Conservation (phyloP, 2,113 vertebrate genomes). For the Calyptomena viridis region DNA sequence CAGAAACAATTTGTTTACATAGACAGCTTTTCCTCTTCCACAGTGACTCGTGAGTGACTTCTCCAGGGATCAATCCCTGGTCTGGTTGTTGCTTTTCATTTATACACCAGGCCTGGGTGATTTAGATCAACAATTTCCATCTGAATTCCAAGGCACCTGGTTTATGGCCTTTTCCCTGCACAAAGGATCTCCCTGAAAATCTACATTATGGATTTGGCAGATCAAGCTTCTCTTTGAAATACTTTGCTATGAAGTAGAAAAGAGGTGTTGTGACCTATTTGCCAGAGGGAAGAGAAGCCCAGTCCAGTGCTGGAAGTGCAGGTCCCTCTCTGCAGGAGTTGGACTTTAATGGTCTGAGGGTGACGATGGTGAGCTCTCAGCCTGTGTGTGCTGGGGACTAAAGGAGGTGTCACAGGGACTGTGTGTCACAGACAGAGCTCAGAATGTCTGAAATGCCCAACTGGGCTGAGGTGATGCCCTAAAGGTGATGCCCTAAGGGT, state of each 20-base stretch:
- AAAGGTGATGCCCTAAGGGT: background rate
- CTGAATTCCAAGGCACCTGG: conserved; percentile 7
- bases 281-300: background rate
- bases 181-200: conserved; percentile 11
- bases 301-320: background rate
- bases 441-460: background rate
- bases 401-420: background rate
- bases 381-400: background rate
- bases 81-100: conserved; percentile 23
- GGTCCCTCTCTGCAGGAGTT: background rate
- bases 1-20: conserved; percentile 66
- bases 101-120: conserved; percentile 25
- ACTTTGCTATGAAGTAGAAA: background rate
- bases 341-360: background rate
- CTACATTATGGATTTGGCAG: background rate
- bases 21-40: conserved; percentile 54
- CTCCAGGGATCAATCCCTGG: conserved; percentile 47
- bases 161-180: background rate
- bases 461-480: background rate
- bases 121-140: conserved; percentile 12
- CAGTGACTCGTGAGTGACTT: background rate
- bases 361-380: background rate
- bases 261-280: background rate
- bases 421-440: background rate
- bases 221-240: background rate